phyloP scores from a whole-genome alignment of 2,797 vertebrate species.

The Micrastur ruficollis region DNA sequence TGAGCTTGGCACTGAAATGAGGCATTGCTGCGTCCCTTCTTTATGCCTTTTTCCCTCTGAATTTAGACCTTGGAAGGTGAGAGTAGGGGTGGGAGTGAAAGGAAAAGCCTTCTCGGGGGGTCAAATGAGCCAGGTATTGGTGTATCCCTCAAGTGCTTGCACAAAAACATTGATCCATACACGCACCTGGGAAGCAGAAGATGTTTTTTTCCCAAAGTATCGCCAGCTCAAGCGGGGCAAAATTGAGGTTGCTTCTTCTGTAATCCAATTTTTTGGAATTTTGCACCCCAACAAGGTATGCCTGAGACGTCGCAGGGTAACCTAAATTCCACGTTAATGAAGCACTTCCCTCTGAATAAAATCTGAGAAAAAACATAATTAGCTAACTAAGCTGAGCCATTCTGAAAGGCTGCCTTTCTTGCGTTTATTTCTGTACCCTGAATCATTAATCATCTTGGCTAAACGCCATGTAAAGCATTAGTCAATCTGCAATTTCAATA shows the following conservation, averaged over 20 bases:
- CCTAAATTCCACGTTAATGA: neutral
- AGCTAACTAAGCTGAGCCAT: neutral
- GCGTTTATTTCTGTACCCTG: constrained; percentile 46
- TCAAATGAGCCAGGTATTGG: neutral
- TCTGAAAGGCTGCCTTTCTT: constrained; percentile 13
- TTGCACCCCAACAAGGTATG: neutral
- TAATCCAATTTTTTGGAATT: neutral
- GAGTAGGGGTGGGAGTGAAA: neutral
- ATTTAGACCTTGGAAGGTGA: neutral
- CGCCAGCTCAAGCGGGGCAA: neutral
- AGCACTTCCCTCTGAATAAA: neutral
- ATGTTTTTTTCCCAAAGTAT: neutral
- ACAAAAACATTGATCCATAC: accelerated
- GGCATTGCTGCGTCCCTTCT: neutral
- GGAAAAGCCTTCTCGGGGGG: accelerated
- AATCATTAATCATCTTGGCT: constrained; percentile 48
- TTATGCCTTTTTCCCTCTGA: neutral
- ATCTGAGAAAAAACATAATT: constrained; percentile 25
- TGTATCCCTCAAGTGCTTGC: neutral
- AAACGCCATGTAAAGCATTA: constrained; percentile 1
- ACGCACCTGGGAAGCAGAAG: neutral
- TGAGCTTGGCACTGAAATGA: neutral
- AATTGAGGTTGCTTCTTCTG: neutral
- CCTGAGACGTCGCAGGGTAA: neutral
- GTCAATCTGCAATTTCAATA: constrained; percentile 35